A percentile compares a stretch with the other conserved stretches of the same genome.
Conservation (phyloP, 2,113 vertebrate genomes). For the Odobenus rosmarus region DNA sequence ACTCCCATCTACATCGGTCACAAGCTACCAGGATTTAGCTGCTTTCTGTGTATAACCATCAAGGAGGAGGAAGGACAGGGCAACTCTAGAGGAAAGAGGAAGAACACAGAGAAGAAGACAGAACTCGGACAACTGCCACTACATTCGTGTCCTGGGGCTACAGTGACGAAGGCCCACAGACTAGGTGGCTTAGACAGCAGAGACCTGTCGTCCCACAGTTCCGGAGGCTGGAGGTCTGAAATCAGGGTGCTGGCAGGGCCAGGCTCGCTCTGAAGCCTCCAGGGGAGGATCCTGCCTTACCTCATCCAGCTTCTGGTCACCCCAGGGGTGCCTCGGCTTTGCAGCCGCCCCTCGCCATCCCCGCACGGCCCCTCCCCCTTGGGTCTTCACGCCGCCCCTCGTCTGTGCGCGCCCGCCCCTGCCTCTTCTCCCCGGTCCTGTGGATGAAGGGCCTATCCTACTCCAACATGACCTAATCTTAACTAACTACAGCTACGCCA, state of each 20-base stretch:
- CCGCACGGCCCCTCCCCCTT: background rate
- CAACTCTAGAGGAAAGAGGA: background rate
- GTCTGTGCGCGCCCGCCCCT: background rate
- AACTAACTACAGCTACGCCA: background rate
- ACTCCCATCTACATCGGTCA: rapidly evolving
- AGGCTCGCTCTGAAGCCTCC: background rate
- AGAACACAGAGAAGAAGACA: background rate
- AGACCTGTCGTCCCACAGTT: background rate
- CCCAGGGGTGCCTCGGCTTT: background rate
- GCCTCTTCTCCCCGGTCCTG: background rate
- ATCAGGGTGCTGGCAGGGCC: background rate
- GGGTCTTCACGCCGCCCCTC: background rate
- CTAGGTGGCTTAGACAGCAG: background rate
- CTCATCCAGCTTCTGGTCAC: background rate
- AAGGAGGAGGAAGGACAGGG: background rate
- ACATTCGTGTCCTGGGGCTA: background rate
- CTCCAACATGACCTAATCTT: background rate
- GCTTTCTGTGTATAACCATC: no score
- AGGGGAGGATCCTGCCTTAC: no score
- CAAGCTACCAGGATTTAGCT: background rate
- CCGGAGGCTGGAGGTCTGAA: background rate
- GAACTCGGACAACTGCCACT: no score
- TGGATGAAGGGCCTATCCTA: background rate
- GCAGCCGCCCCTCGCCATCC: background rate
- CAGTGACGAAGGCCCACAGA: no score